phyloP scores from a whole-genome alignment of 2,113 vertebrate species.

The Sinocyclocheilus rhinocerous region DNA sequence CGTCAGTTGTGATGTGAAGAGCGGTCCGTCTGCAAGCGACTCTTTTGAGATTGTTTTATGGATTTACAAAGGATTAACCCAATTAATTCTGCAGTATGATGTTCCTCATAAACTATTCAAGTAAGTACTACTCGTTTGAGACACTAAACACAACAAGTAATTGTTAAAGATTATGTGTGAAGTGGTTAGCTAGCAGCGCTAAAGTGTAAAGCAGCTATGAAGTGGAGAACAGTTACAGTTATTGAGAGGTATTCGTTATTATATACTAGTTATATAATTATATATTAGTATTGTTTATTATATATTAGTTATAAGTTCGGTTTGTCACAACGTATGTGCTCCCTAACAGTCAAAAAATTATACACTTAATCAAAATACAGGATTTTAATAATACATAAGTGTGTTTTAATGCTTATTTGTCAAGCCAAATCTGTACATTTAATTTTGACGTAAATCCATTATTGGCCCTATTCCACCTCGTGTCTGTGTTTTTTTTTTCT shows the following conservation, averaged over 20 bases:
- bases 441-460: too few species aligned
- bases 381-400: neutral
- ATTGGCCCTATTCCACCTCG: neutral
- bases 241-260: neutral
- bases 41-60: neutral
- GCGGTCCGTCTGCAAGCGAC: neutral
- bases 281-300: too few species aligned
- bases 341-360: neutral
- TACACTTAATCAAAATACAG: neutral
- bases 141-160: neutral
- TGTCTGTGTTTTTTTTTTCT: neutral
- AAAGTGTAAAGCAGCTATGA: constrained; percentile 1
- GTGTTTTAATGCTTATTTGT: neutral
- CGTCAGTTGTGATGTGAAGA: neutral
- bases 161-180: neutral
- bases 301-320: too few species aligned
- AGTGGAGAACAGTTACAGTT: neutral
- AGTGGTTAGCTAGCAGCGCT: constrained; percentile 22
- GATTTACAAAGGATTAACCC: neutral
- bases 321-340: neutral
- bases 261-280: too few species aligned
- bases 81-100: constrained; percentile 2
- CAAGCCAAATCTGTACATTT: neutral
- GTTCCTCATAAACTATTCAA: neutral
- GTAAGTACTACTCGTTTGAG: constrained; percentile 14